These are phyloP conservation scores for Choristoneura rosaceana DNA, from an alignment of 2,888 invertebrate genomes.

Conservation along the genomic window DNA sequence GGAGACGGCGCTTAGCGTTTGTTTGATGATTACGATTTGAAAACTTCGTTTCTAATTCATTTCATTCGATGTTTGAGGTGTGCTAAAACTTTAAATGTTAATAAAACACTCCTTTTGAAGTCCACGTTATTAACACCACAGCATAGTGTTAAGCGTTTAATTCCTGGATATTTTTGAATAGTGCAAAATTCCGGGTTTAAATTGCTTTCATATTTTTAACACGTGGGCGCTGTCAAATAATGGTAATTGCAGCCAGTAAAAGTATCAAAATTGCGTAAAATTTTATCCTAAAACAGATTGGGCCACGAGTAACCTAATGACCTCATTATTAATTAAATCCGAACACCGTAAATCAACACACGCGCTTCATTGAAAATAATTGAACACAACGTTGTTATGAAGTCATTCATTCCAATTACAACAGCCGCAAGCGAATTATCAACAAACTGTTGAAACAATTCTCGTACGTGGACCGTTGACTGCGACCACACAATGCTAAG, in stretches of 20 bases:
- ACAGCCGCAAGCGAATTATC: constrained; percentile 20
- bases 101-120: no score
- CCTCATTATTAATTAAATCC: constrained; percentile 1
- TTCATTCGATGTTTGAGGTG: not conserved
- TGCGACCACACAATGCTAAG: constrained; percentile 18
- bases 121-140: no score
- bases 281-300: not conserved
- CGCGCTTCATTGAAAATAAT: constrained; percentile 27
- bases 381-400: constrained; percentile 33
- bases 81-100: not conserved
- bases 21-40: constrained; percentile 19
- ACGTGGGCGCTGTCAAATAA: not conserved
- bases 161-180: not conserved
- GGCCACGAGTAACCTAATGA: constrained; percentile 5
- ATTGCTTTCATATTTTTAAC: not conserved
- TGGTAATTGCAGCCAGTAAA: not conserved
- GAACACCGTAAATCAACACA: not conserved
- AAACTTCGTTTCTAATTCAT: constrained; percentile 1
- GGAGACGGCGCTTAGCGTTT: constrained; percentile 11
- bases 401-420: constrained; percentile 33
- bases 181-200: not conserved
- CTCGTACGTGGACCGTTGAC: constrained; percentile 8
- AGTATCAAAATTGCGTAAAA: not conserved
- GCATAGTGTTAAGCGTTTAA: no score
- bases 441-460: constrained; percentile 22